Evolutionary conservation across 1,140 invertebrate species (phyloP).

Genomic region (Penaeus japonicus): DNA sequence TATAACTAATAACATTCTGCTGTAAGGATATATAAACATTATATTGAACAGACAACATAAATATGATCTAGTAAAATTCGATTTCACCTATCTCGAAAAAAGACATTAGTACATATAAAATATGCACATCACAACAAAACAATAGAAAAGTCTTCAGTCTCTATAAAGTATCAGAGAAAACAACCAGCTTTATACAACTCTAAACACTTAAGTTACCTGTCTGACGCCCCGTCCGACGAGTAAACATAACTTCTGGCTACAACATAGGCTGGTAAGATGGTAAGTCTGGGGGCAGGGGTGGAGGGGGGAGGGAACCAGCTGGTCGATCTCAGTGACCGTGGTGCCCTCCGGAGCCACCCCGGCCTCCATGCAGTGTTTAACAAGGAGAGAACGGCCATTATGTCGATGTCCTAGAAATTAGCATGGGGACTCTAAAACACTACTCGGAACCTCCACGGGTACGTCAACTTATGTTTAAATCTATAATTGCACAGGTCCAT

Average conservation of each 20-base stretch:
- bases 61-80: conserved; percentile 46
- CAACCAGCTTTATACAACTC: conserved; percentile 43
- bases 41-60: conserved; percentile 50
- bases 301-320: background rate
- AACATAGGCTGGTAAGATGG: conserved; percentile 26
- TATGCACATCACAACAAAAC: conserved; percentile 49
- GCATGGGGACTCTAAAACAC: background rate
- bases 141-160: conserved; percentile 31
- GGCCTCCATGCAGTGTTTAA: conserved; percentile 15
- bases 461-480: conserved; percentile 45
- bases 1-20: conserved; percentile 47
- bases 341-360: background rate
- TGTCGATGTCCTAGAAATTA: conserved; percentile 44
- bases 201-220: conserved; percentile 28
- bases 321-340: background rate
- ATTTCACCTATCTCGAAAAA: conserved; percentile 40
- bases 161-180: conserved; percentile 36
- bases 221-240: conserved; percentile 26
- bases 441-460: conserved; percentile 26
- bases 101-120: conserved; percentile 42
- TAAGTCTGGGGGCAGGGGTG: background rate
- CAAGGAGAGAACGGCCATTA: conserved; percentile 35
- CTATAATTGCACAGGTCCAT: conserved; percentile 41
- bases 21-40: conserved; percentile 44
- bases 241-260: conserved; percentile 18